Percentiles rank a stretch among this genome's conserved stretches.
Evolutionary conservation across 2,113 vertebrate genomes (phyloP).

Genomic region (Oenanthe oenanthe): DNA sequence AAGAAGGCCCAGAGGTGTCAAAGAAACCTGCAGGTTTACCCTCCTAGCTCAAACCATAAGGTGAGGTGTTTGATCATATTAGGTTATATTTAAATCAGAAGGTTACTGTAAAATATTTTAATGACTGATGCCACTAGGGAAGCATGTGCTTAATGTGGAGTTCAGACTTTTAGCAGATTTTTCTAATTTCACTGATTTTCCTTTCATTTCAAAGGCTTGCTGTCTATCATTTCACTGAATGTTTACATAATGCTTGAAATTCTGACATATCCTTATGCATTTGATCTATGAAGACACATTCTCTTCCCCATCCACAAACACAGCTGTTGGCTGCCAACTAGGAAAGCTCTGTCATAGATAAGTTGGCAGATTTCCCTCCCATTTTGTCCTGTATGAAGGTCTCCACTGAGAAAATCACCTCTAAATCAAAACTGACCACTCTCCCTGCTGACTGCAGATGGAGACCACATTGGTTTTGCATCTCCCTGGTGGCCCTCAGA

Average conservation of each 20-base stretch:
- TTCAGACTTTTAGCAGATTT: background rate
- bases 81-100: background rate
- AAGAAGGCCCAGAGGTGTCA: background rate
- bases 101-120: background rate
- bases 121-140: background rate
- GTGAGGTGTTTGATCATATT: background rate
- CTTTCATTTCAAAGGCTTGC: background rate
- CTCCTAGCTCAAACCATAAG: background rate
- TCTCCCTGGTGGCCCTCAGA: rapidly evolving
- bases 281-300: background rate
- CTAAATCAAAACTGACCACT: background rate
- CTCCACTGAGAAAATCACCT: background rate
- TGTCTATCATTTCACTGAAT: background rate
- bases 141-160: background rate
- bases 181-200: background rate
- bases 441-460: background rate
- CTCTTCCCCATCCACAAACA: background rate
- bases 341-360: background rate
- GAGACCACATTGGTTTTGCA: background rate
- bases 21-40: background rate
- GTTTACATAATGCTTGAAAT: background rate
- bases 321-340: background rate
- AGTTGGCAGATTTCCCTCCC: background rate
- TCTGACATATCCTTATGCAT: background rate
- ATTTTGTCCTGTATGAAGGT: background rate